These are phyloP conservation scores for Knipowitschia caucasica DNA, from an alignment of 2,797 vertebrate species.

Conservation along the genomic window DNA sequence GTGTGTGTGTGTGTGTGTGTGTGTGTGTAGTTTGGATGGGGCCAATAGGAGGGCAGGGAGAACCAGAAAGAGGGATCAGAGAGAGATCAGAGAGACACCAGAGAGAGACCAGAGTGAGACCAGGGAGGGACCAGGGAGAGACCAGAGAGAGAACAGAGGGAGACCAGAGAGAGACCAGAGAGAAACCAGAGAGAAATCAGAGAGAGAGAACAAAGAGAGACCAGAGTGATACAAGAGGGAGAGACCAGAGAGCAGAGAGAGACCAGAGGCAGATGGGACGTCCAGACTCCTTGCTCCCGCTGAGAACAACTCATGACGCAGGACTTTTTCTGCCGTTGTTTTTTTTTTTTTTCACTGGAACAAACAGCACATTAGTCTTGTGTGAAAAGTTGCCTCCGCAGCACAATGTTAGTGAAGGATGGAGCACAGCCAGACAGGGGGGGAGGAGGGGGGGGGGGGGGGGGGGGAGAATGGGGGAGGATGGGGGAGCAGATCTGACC, in stretches of 20 bases:
- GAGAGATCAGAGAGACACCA: too few relatives aligned
- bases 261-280: slow-evolving; percentile 72
- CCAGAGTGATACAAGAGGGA: neutral
- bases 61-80: too few relatives aligned
- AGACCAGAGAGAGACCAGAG: too few relatives aligned
- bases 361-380: slow-evolving; percentile 32
- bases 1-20: too few relatives aligned
- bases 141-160: too few relatives aligned
- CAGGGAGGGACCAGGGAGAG: too few relatives aligned
- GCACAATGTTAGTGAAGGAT: slow-evolving; percentile 31
- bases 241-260: slow-evolving; percentile 13
- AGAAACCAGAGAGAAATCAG: too few relatives aligned
- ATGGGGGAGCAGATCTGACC: too few relatives aligned
- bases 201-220: slow-evolving; percentile 12
- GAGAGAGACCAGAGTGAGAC: too few relatives aligned
- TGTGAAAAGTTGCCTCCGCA: slow-evolving; percentile 44
- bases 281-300: slow-evolving; percentile 38
- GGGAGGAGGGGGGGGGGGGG: neutral
- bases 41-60: too few relatives aligned
- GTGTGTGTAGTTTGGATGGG: too few relatives aligned
- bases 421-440: slow-evolving; percentile 24
- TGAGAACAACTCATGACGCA: slow-evolving; percentile 59
- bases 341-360: slow-evolving; percentile 26
- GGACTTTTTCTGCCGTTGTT: slow-evolving; percentile 34
- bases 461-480: neutral